phyloP scores from a whole-genome alignment of 2,113 vertebrate species.

The Paralichthys olivaceus region DNA sequence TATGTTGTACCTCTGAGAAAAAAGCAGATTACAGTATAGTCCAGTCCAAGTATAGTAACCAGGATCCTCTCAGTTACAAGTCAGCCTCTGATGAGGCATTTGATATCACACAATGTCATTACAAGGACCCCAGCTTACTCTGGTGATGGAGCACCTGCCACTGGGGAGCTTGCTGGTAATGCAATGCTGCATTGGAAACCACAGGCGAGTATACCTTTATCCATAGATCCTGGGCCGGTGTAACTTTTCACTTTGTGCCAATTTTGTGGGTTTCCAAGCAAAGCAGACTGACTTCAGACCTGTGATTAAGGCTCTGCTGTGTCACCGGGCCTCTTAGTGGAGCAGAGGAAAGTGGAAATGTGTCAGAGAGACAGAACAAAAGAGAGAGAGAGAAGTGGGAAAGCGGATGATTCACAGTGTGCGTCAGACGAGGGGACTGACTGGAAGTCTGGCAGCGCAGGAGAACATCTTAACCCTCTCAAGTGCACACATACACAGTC shows the following conservation, averaged over 20 bases:
- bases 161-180: conserved; percentile 40
- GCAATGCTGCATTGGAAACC: conserved; percentile 27
- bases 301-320: conserved; percentile 73
- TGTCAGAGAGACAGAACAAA: conserved; percentile 48
- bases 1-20: neutral
- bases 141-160: conserved; percentile 20
- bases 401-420: conserved; percentile 76
- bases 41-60: conserved; percentile 27
- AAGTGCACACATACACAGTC: conserved; percentile 25
- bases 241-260: conserved; percentile 21
- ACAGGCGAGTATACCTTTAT: neutral
- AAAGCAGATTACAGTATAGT: no score
- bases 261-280: conserved; percentile 33
- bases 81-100: conserved; percentile 55
- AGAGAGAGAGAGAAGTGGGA: conserved; percentile 30
- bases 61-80: conserved; percentile 57
- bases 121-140: conserved; percentile 57
- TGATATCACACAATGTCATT: conserved; percentile 73
- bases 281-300: conserved; percentile 49
- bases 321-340: conserved; percentile 68
- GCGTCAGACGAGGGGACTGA: conserved; percentile 76
- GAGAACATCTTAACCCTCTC: conserved; percentile 67
- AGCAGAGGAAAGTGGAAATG: conserved; percentile 61
- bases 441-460: conserved; percentile 65
- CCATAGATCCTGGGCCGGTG: conserved; percentile 20